Base-by-base conservation (phyloP, 2,797 vertebrate genomes). In the Melanotaenia parkinsoni region DNA sequence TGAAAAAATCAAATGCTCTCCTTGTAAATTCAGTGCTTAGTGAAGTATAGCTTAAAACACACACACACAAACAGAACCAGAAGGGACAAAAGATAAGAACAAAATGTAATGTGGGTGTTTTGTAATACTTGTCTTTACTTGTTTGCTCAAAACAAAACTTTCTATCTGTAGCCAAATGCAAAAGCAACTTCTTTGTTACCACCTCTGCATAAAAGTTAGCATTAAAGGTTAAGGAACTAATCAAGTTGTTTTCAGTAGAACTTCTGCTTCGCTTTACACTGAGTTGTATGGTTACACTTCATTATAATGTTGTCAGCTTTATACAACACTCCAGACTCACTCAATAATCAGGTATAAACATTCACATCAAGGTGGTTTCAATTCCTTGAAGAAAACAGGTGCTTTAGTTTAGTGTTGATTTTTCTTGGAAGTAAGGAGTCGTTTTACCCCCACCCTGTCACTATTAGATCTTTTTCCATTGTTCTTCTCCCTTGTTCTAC, bases 401-500 rank as follows among this genome's bases (percentile, higher is more conserved):
- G 51, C 30, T 56, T 64, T 58, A 26, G 14, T 53, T 5, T 45
- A 62, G 32, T 38, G 38, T 45, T 33, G 20, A 50, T 58, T 73
- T 37, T 70, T 69, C 60, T 26, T 69, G 59, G 58, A 75, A 63
- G 33, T 63, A 37, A 54, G 37, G 28, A 62, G 51, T 32, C 9
- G 16, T 9, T 37, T 43, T 45, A 22, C 54, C 22, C 11, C 53
- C 57, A 68, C 71, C 72, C 77, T 50, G 18, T 43, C 38, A 38
- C 63, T 65, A 67, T 56, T 60, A 43, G 69, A 45, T 64, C 60
- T 47, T 24, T 22, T 63, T 79, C 37, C 20, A 54, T 37, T 9
- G 2, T 63, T 63, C 71, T 77, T 68, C 70, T 65, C 58, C 40
- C 66, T 58, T 86, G 75, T 83, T 76, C 77, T 74, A 66, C 59